Evolutionary conservation across 2,888 invertebrate species (phyloP), one percentile per base, ranked within the genome.

Genomic region (Cerceris ruficornis): DNA sequence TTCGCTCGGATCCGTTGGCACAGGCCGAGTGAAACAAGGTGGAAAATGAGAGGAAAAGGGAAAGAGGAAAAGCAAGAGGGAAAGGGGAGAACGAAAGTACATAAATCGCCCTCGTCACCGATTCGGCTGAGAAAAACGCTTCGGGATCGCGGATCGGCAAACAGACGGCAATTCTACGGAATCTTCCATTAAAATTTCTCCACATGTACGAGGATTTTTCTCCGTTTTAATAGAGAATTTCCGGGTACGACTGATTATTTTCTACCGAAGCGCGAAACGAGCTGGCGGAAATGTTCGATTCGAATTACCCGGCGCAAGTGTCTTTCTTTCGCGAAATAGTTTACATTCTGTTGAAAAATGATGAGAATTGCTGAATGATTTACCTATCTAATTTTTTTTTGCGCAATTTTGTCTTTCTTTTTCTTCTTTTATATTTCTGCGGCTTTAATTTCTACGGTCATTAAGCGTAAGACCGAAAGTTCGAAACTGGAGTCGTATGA

Each of bases 121-220:
- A 59, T 73, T 66, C 73, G 50, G 15, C n/a, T 41, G 74, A 43
- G 58, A 58, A 76, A 76, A 59, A 46, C 50, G 71, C 57, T 72
- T 59, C 64, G 14, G 50, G 41, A 74, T 73, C 59, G 15, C 43
- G 7, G 39, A 43, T 60, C 59, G 64, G 46, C 73, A 41, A 46
- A 64, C 74, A 62, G 73, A 65, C 58, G 54, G 0, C 58, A 13
- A 7, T 55, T 41, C 8, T 42, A 8, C 28, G n/a, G 57, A 43
- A 28, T 58, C 41, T 69, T 69, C 68, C 69, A 58, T 54, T 59
- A 76, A 76, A 69, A 77, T 65, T 65, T 77, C 42, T 65, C 65
- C 54, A 75, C 59, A 52, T 62, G 39, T 58, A 50, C 52, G 42
- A 8, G 42, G 14, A 13, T 70, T 50, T n/a, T 46, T 41, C 46